Evolutionary conservation across 2,113 vertebrate genomes (phyloP), one percentile per base, ranked within the genome.

Genomic region (Anas platyrhynchos): DNA sequence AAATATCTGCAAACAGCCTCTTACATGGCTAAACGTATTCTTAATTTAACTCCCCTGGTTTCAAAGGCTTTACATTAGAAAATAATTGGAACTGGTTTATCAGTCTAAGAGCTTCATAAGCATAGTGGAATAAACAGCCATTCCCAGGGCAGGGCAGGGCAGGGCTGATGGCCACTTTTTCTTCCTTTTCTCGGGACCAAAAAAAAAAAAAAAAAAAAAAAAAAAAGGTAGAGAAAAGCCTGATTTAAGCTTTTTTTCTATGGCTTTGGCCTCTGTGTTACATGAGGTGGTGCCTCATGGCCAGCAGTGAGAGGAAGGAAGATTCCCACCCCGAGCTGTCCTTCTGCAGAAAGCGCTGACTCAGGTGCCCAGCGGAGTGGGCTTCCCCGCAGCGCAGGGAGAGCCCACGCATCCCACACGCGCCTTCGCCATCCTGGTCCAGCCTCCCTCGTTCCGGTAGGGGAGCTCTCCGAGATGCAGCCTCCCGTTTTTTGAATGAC

Each of bases 321-420:
- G 17, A 16, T 80, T 80, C 36, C n/a, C 79, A 7, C 7, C 3
- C 13, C 16, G 74, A 87, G 43, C 84, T 4, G 86, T 13, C 31
- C 1, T 43, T 20, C 44, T 29, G 56, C 74, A 15, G 38, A n/a
- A 75, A 32, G 68, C 7, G 92, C 91, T 86, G 92, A 83, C 86
- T 91, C 94, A 26, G 93, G 92, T 67, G 77, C 81, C 93, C 90
- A 58, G 18, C 50, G 44, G 48, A 56, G 83, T n/a, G 94, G 92
- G 85, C 58, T 93, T 93, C 93, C 96, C 91, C 38, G 12, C 34
- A 56, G 26, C 3, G 26, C 20, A 32, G 55, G 77, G 91, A 90
- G 78, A 95, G 80, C 91, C 92, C 94, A 15, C 20, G 61, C 77
- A 75, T 67, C 83, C 90, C 84, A n/a, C 74, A 20, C 58, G 1